Conservation (phyloP, 2,797 vertebrate species). For the Gymnodraco acuticeps region DNA sequence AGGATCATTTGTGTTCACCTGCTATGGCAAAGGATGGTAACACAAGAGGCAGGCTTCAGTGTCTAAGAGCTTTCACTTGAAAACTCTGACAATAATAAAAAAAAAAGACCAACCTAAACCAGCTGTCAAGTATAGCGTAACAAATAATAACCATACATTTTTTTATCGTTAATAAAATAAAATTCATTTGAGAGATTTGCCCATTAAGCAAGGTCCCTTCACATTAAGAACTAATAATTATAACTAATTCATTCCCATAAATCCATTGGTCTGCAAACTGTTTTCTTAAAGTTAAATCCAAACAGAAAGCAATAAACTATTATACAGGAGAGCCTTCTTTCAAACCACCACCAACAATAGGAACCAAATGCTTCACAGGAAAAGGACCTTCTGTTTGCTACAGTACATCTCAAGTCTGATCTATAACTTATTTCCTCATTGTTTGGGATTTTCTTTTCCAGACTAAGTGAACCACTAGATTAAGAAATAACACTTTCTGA, state of each 20-base stretch:
- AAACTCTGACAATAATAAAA: slow-evolving; percentile 26
- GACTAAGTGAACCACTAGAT: background rate
- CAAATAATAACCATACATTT: slow-evolving; percentile 48
- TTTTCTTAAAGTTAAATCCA: background rate
- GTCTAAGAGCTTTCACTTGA: slow-evolving; percentile 61
- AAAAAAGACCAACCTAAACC: slow-evolving; percentile 35
- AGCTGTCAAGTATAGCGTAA: slow-evolving; percentile 61
- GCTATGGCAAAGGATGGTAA: slow-evolving; percentile 76
- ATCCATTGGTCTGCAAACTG: background rate
- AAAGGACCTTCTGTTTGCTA: too few relatives aligned
- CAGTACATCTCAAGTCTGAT: background rate
- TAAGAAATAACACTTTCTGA: slow-evolving; percentile 27
- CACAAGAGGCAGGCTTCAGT: slow-evolving; percentile 60
- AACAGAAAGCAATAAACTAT: slow-evolving; percentile 2
- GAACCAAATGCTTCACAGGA: background rate
- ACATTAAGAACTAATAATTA: slow-evolving; percentile 1
- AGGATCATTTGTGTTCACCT: slow-evolving; percentile 65
- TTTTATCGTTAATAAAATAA: slow-evolving; percentile 45
- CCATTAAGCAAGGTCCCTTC: slow-evolving; percentile 5
- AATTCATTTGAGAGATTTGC: slow-evolving; percentile 32
- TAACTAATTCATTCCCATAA: background rate
- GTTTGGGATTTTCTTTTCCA: background rate
- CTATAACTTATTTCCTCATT: background rate
- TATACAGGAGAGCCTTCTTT: background rate
- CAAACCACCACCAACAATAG: background rate